Conservation (phyloP, 1,140 invertebrate species). For the Bombus sibiricus region DNA sequence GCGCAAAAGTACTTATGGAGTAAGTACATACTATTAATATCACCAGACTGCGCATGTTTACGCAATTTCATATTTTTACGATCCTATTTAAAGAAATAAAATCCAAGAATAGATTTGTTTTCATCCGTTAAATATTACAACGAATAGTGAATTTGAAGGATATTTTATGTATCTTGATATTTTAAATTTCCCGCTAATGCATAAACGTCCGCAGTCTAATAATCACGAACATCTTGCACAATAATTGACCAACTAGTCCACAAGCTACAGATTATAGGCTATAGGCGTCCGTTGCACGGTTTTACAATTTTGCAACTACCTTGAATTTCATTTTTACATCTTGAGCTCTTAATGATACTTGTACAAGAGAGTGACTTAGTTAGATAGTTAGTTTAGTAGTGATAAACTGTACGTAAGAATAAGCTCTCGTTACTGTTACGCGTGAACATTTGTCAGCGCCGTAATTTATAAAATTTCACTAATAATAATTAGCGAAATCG, state of each 20-base stretch:
- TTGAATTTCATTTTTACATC: too few species aligned
- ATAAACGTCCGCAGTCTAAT: not conserved
- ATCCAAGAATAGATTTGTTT: not conserved
- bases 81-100: not conserved
- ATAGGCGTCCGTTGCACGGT: too few species aligned
- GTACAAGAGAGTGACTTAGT: too few species aligned
- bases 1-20: conserved; percentile 94
- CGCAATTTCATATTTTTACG: too few species aligned
- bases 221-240: not conserved
- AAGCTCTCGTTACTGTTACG: too few species aligned
- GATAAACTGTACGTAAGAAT: too few species aligned
- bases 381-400: too few species aligned
- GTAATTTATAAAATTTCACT: not conserved
- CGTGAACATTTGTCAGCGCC: not conserved
- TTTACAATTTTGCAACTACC: too few species aligned
- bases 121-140: not conserved
- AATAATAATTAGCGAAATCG: not conserved
- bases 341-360: too few species aligned
- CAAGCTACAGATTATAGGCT: too few species aligned
- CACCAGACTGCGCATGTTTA: not conserved
- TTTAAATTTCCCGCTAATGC: not conserved
- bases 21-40: conserved; percentile 83
- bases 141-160: not conserved
- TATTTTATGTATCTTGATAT: not conserved
- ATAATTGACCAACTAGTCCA: not conserved